These are phyloP conservation scores for Datnioides undecimradiatus DNA, from an alignment of 2,113 vertebrate genomes.

Conservation along the genomic window DNA sequence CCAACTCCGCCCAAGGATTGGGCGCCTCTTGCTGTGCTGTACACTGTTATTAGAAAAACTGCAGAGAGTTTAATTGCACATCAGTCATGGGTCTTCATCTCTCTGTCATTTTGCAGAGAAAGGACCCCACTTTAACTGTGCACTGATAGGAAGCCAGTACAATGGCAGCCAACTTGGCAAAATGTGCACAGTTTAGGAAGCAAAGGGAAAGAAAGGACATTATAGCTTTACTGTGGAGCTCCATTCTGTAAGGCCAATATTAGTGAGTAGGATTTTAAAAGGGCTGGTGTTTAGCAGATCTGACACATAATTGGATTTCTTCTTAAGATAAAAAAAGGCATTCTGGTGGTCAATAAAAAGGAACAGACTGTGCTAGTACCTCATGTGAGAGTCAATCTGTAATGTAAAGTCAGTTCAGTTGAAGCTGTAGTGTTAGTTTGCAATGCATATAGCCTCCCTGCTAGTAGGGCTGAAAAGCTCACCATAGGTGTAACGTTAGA, in stretches of 20 bases:
- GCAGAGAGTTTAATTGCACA: slow-evolving; percentile 8
- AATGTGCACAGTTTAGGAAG: slow-evolving; percentile 1
- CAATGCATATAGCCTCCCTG: neutral
- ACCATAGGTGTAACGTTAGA: neutral
- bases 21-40: neutral
- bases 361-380: slow-evolving; percentile 27
- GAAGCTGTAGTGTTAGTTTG: neutral
- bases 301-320: slow-evolving; percentile 64
- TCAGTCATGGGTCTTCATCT: slow-evolving; percentile 13
- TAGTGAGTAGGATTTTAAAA: slow-evolving; percentile 34
- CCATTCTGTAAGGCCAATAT: slow-evolving; percentile 28
- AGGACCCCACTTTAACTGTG: neutral
- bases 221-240: slow-evolving; percentile 1
- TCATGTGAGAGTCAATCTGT: neutral
- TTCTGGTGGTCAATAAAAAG: slow-evolving; percentile 38
- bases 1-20: neutral
- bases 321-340: slow-evolving; percentile 44
- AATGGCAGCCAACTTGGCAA: slow-evolving; percentile 6
- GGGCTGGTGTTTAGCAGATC: slow-evolving; percentile 31
- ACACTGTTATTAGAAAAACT: neutral
- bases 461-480: neutral
- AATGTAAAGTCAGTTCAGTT: neutral
- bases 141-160: neutral
- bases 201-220: slow-evolving; percentile 11
- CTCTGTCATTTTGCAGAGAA: slow-evolving; percentile 14